Evolutionary conservation across 2,113 vertebrate genomes (phyloP), one percentile per base, ranked within the genome.

Genomic region (Carettochelys insculpta): DNA sequence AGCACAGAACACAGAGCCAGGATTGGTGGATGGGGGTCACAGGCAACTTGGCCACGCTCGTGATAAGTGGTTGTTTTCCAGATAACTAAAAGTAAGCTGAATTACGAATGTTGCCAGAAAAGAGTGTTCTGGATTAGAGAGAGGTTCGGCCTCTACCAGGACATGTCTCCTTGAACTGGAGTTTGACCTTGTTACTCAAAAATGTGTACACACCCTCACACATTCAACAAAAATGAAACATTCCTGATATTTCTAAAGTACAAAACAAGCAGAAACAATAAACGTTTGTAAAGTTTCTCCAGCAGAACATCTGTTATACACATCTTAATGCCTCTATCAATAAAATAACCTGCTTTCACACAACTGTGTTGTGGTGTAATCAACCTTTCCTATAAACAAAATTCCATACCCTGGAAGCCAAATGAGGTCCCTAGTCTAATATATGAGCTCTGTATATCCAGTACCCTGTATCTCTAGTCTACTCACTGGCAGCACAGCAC

Each of bases 191-290:
- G 17, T 34, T 16, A 19, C 16, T 34, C 34, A 17, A 38, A 68
- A 68, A 5, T 22, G 19, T 5, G 5, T 6, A 22, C 19, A 20
- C 58, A n/a, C 34, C 13, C 34, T 65, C 58, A 65, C 34, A 96
- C 87, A 95, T 82, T 85, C 92, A 96, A 86, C 94, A 94, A 95
- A 95, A n/a, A n/a, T n/a, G n/a, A n/a, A n/a, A n/a, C n/a, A 92
- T 89, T 95, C 92, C 81, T 95, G 92, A 93, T 94, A 94, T 81
- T 91, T 96, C 65, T 92, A 71, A 92, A 94, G 79, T 84, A 8
- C 88, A 85, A 85, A 77, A 52, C 50, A 38, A 38, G 27, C 0
- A 78, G n/a, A 20, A 22, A 90, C 29, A 76, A 71, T 9, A 41
- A 41, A 5, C n/a, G n/a, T n/a, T n/a, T n/a, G n/a, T n/a, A n/a